phyloP scores from a whole-genome alignment of 1,140 invertebrate genomes.

The Microvelia longipes region DNA sequence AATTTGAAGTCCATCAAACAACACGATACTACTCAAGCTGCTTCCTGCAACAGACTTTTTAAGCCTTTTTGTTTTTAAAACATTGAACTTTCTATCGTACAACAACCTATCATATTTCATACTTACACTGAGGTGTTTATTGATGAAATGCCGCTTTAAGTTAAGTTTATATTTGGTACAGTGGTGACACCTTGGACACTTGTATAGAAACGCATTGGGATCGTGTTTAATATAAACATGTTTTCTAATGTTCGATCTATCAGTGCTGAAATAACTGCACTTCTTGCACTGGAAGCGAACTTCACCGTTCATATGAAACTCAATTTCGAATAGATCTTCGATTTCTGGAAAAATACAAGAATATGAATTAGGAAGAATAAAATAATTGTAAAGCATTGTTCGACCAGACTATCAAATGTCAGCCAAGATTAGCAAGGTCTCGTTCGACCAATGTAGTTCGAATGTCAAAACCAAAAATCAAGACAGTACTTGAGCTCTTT shows the following conservation, averaged over 20 bases:
- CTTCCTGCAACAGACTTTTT: no score
- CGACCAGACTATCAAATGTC: no score
- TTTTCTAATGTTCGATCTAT: not conserved
- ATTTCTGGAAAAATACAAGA: not conserved
- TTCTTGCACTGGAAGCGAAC: not conserved
- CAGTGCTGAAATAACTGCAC: not conserved
- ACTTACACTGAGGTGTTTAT: conserved; percentile 5
- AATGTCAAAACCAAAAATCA: no score
- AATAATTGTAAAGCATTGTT: not conserved
- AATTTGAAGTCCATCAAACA: no score
- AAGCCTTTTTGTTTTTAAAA: no score
- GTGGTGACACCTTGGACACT: conserved; percentile 37
- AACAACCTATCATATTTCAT: no score
- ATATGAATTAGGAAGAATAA: not conserved
- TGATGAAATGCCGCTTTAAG: conserved; percentile 29
- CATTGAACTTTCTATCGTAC: no score
- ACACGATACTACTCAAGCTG: no score
- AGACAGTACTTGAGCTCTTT: no score
- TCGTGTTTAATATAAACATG: not conserved
- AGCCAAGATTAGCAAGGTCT: no score
- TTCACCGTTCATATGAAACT: not conserved
- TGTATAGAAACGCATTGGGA: conserved; percentile 35
- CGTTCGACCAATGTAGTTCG: no score
- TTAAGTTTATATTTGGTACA: conserved; percentile 34
- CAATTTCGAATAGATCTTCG: not conserved